These are phyloP conservation scores for Nebria brevicollis DNA, from an alignment of 2,888 invertebrate species.

Conservation along the genomic window DNA sequence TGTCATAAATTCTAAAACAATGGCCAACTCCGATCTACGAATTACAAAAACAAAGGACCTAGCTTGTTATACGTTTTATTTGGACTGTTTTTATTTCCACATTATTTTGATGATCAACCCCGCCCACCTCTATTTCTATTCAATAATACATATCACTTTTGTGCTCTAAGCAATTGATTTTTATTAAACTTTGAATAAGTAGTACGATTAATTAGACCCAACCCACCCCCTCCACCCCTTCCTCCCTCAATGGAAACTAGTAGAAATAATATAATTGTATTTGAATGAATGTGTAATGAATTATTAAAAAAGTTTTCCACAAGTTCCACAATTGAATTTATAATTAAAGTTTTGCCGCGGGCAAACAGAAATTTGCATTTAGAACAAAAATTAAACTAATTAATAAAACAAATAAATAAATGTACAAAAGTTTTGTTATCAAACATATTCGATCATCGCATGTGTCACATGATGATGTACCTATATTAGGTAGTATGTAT, in stretches of 20 bases:
- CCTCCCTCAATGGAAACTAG: not conserved
- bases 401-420: not conserved
- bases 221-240: not conserved
- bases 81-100: constrained; percentile 56
- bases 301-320: not conserved
- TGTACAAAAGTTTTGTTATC: not conserved
- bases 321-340: not conserved
- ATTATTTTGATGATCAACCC: too few relatives aligned
- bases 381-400: not conserved
- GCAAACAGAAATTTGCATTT: not conserved
- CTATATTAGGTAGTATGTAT: not conserved
- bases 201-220: too few relatives aligned
- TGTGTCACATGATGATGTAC: not conserved
- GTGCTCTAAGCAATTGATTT: too few relatives aligned
- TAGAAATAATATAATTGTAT: not conserved
- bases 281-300: not conserved
- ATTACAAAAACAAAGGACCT: constrained; percentile 58
- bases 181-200: too few relatives aligned
- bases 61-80: constrained; percentile 60
- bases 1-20: constrained; percentile 61
- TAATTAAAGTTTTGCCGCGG: not conserved
- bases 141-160: constrained; percentile 23
- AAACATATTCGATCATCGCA: not conserved
- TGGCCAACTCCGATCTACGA: constrained; percentile 58
- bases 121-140: too few relatives aligned